Evolutionary conservation across 2,113 vertebrate genomes (phyloP).

Genomic region (Saguinus imperator): DNA sequence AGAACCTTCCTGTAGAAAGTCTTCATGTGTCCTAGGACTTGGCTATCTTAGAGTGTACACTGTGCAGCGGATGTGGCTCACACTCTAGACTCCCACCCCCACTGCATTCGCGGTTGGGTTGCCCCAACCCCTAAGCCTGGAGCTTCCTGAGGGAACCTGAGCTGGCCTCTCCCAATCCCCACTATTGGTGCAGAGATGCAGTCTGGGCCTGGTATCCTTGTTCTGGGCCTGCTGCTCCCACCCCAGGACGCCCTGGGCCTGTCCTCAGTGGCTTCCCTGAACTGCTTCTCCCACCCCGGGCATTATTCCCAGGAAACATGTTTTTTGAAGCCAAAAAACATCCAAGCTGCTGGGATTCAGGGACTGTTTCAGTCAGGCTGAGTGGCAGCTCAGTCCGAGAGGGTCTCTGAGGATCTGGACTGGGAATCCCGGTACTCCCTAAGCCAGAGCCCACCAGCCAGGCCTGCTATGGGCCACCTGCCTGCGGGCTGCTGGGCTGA

Average conservation of each 20-base stretch:
- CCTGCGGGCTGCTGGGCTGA: background rate
- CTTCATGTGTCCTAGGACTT: background rate
- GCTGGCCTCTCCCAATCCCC: too few relatives aligned
- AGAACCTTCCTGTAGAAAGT: constrained; percentile 19
- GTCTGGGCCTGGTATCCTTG: background rate
- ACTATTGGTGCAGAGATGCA: background rate
- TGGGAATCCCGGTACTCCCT: background rate
- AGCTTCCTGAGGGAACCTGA: background rate
- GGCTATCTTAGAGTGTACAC: background rate
- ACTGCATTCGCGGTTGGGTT: background rate
- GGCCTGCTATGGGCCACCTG: background rate
- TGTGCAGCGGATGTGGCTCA: background rate
- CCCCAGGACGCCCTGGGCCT: background rate
- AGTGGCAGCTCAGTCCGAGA: background rate
- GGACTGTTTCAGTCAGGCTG: background rate
- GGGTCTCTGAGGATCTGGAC: background rate
- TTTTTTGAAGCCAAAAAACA: background rate
- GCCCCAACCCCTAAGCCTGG: background rate
- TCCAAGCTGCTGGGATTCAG: background rate
- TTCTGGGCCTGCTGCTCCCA: background rate
- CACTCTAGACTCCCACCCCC: background rate
- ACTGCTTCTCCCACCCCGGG: background rate
- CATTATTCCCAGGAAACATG: background rate
- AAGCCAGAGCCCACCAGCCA: background rate
- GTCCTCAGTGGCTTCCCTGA: background rate